These are phyloP conservation scores for Strongylocentrotus purpuratus DNA, from an alignment of 35 echinoderm and acorn worm species.

Conservation along the genomic window DNA sequence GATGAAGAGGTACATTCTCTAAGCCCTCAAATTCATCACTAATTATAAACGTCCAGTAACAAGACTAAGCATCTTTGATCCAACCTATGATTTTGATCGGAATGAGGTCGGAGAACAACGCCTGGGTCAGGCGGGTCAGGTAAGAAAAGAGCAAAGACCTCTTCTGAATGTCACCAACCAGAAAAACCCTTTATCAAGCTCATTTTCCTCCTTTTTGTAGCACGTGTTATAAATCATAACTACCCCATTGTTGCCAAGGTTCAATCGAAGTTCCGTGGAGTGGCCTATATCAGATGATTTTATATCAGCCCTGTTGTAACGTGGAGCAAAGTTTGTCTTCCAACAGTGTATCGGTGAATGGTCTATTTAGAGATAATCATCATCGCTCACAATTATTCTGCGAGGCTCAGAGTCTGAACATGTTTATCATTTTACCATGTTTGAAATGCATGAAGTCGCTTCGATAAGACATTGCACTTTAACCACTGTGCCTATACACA, in stretches of 20 bases:
- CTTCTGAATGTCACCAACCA: slow-evolving; percentile 21
- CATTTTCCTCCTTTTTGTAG: slow-evolving; percentile 25
- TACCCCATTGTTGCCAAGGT: slow-evolving; percentile 18
- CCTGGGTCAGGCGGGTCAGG: slow-evolving; percentile 17
- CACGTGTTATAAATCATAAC: slow-evolving; percentile 54
- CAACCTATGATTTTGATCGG: slow-evolving; percentile 7
- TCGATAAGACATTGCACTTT: not conserved
- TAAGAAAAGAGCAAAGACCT: slow-evolving; percentile 47
- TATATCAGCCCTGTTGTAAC: not conserved
- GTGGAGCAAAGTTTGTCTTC: not conserved
- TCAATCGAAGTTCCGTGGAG: not conserved
- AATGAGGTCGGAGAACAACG: slow-evolving; percentile 50
- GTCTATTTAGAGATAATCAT: slow-evolving; percentile 7
- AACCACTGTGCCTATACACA: not conserved
- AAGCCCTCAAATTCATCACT: not conserved
- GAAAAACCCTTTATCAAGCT: slow-evolving; percentile 43
- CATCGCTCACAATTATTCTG: not conserved
- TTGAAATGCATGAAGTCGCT: not conserved
- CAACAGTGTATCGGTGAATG: not conserved
- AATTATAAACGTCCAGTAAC: not conserved
- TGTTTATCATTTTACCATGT: not conserved
- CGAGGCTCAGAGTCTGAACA: not conserved
- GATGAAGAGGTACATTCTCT: too few species aligned
- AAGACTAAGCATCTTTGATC: not conserved
- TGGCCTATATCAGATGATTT: slow-evolving; percentile 1